Evolutionary conservation across 2,113 vertebrate species (phyloP), one percentile per base, ranked within the genome.

Genomic region (Zeus faber): DNA sequence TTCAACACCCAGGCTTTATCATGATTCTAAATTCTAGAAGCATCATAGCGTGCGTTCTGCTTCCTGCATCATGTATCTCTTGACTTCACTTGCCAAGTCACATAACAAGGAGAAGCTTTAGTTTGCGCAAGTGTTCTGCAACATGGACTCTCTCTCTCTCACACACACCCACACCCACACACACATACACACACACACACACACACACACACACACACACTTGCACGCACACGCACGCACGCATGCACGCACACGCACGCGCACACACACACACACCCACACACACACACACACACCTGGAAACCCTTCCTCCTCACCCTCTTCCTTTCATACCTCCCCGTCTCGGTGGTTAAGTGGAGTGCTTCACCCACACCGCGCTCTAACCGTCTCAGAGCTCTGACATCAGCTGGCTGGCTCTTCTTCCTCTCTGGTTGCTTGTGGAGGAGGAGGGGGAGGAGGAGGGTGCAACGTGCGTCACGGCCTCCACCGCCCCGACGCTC

Each of bases 361-460:
- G n/a, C n/a, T n/a, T n/a, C n/a, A n/a, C n/a, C n/a, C n/a, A n/a
- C n/a, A n/a, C n/a, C n/a, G n/a, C n/a, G n/a, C n/a, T n/a, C n/a
- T 70, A 62, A 20, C 69, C 70, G 65, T 72, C 69, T 82, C 44
- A 40, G 49, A 54, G 51, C 55, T 58, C 72, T 71, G 74, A 82
- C 29, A 76, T 73, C 70, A n/a, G n/a, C n/a, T n/a, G n/a, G n/a
- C n/a, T n/a, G n/a, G n/a, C 71, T 67, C 72, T 71, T 69, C 59
- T 73, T 70, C 63, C 78, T 66, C 71, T 74, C 58, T 63, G 20
- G 54, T 70, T 8, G 26, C 65, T 45, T 59, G 57, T 73, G 67
- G 63, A 63, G 62, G 65, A 33, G 56, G 67, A 65, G 64, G 62
- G 27, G 44, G 54, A 55, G 26, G 4, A 8, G 8, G 26, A 8